Conservation (phyloP, 2,113 vertebrate genomes). For the Trochalopteron elliotii region DNA sequence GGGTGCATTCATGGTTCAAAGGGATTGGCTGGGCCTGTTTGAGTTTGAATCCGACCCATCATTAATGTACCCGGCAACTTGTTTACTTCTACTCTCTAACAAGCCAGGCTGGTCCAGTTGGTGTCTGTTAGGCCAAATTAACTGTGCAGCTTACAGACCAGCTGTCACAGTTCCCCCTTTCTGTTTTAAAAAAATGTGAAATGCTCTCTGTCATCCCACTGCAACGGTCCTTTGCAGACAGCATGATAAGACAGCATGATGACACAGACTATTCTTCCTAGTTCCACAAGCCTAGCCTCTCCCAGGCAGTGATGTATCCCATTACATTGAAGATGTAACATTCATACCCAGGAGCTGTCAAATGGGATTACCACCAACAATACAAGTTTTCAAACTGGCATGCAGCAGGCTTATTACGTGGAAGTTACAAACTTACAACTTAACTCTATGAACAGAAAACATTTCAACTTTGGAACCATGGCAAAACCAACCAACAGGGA, state of each 20-base stretch:
- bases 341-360: not conserved
- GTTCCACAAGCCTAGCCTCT: not conserved
- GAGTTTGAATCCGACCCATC: not conserved
- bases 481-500: not conserved
- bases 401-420: not conserved
- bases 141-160: not conserved
- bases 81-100: not conserved
- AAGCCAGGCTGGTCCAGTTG: not conserved
- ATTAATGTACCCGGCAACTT: not conserved
- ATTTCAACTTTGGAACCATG: not conserved
- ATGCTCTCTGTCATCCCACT: not conserved
- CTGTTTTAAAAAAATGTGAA: not conserved
- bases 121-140: not conserved
- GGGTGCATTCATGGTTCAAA: not conserved
- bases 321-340: not conserved
- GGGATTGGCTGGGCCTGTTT: not conserved
- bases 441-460: not conserved
- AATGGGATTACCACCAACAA: not conserved
- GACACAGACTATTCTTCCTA: not conserved
- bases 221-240: not conserved
- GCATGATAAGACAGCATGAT: not conserved
- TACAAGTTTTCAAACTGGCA: not conserved
- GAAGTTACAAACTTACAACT: not conserved
- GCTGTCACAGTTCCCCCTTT: not conserved
- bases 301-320: not conserved